Evolutionary conservation across 2,797 vertebrate species (phyloP).

Genomic region (Sandelia bainsii): DNA sequence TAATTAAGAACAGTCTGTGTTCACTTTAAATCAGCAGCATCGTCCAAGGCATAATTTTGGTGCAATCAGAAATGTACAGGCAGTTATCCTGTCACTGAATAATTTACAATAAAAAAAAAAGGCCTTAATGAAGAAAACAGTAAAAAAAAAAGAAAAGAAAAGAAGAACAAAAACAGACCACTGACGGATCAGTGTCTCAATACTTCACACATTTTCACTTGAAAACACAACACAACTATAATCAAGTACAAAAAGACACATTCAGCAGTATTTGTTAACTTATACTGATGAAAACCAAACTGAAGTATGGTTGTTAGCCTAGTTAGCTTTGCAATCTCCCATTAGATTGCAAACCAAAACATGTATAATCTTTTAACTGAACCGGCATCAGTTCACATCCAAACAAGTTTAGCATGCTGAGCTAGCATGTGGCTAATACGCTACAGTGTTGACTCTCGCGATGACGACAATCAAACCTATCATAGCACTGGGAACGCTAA

Average conservation of each 20-base stretch:
- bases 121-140: no score
- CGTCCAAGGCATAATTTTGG: background rate
- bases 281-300: background rate
- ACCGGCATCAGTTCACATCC: background rate
- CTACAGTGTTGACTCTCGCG: background rate
- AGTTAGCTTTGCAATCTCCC: no score
- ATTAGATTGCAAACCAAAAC: background rate
- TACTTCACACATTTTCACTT: background rate
- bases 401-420: background rate
- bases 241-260: background rate
- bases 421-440: background rate
- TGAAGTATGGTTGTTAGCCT: background rate
- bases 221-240: constrained; percentile 23
- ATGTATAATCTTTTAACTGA: background rate
- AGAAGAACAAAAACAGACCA: background rate
- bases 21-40: constrained; percentile 6
- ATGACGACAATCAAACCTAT: background rate
- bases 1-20: no score
- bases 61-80: background rate
- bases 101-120: constrained; percentile 5
- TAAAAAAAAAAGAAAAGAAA: no score
- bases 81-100: background rate
- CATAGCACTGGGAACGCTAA: background rate
- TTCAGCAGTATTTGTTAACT: background rate
- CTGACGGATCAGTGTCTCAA: background rate